A percentile compares a stretch with the other conserved stretches of the same genome.
These are phyloP conservation scores for Ailurus styani DNA, from an alignment of 2,113 vertebrate genomes.

Conservation along the genomic window DNA sequence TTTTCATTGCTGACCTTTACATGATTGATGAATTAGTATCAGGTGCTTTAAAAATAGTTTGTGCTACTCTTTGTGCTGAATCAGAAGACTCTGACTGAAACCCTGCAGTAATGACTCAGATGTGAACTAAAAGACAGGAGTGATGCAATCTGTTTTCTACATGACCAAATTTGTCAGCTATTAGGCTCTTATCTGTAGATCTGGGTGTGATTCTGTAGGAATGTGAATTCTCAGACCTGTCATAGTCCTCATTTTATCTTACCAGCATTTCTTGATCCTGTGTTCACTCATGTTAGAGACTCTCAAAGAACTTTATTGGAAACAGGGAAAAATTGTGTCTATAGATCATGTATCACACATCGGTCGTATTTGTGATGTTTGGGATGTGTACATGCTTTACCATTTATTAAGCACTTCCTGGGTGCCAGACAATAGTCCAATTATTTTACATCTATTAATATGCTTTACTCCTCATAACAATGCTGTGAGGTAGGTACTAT, in stretches of 20 bases:
- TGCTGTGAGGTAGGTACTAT: not conserved
- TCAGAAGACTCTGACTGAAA: constrained; percentile 5
- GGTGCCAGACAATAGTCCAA: not conserved
- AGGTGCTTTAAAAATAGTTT: constrained; percentile 14
- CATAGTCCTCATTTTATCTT: not conserved
- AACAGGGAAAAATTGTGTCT: not conserved
- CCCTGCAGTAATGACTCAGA: not conserved
- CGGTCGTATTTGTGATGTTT: not conserved
- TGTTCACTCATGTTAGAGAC: not conserved
- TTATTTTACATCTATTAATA: not conserved
- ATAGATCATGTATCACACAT: not conserved
- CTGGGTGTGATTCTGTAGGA: not conserved
- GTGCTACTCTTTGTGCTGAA: not conserved
- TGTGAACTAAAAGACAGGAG: not conserved
- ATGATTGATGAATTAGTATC: not conserved
- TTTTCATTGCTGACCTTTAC: constrained; percentile 2
- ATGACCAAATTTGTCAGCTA: not conserved
- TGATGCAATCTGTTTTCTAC: not conserved
- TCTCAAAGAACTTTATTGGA: not conserved
- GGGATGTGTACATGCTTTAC: not conserved
- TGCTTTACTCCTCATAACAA: not conserved
- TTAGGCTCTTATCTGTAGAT: not conserved
- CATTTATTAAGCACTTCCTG: not conserved
- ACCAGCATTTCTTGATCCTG: not conserved
- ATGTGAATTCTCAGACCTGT: not conserved